A percentile compares a stretch with the other conserved stretches of the same genome.
These are phyloP conservation scores for Camponotus floridanus DNA, from an alignment of 1,140 invertebrate genomes.

Conservation along the genomic window DNA sequence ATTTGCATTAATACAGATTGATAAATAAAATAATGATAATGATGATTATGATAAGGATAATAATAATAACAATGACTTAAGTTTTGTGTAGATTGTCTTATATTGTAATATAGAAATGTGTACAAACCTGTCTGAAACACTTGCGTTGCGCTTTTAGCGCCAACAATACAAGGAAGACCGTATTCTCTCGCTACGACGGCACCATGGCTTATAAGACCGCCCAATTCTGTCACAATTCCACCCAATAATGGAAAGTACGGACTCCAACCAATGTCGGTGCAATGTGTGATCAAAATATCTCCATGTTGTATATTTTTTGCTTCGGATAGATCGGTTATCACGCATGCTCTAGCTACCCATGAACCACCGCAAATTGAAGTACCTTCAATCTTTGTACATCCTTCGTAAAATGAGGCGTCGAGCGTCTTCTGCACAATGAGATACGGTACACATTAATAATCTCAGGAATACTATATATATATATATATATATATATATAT, in stretches of 20 bases:
- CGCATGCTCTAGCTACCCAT: too few relatives aligned
- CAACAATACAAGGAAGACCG: constrained; percentile 94
- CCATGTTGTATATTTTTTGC: constrained; percentile 86
- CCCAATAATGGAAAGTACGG: constrained; percentile 94
- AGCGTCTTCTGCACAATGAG: constrained; percentile 14
- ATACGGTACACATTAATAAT: not conserved
- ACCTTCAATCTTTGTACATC: constrained; percentile 84
- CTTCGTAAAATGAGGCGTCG: not conserved
- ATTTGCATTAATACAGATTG: not conserved
- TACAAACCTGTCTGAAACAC: constrained; percentile 89
- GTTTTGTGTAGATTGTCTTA: not conserved
- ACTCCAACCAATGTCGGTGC: constrained; percentile 95
- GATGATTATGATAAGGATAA: not conserved
- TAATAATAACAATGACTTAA: not conserved
- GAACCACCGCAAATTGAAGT: constrained; percentile 91
- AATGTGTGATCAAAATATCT: constrained; percentile 92
- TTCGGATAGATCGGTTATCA: constrained; percentile 88
- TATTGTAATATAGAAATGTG: constrained; percentile 17
- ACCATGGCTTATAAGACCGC: constrained; percentile 94
- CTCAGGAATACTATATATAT: not conserved
- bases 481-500: not conserved
- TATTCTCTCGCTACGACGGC: constrained; percentile 96
- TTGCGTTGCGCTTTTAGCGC: constrained; percentile 89
- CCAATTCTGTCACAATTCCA: constrained; percentile 94
- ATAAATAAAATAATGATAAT: not conserved